These are phyloP conservation scores for Temnopleurus reevesii DNA, from an alignment of 53 echinoderm and acorn worm species.

Conservation along the genomic window DNA sequence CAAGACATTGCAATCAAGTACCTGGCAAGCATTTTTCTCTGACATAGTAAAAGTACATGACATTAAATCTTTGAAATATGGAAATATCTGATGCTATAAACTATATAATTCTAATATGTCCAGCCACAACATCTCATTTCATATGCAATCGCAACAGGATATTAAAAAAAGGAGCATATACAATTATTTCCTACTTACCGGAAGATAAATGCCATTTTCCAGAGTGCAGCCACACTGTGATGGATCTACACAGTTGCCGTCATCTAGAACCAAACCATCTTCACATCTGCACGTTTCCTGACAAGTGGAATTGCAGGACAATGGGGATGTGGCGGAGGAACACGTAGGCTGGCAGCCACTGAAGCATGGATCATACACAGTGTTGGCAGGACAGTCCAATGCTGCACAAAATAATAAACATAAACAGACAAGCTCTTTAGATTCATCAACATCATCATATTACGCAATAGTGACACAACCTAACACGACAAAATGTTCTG, in stretches of 20 bases:
- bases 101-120: neutral
- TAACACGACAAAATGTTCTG: slow-evolving; percentile 43
- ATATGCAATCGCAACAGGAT: no score
- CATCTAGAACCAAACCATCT: slow-evolving; percentile 55
- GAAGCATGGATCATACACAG: slow-evolving; percentile 70
- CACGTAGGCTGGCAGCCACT: slow-evolving; percentile 74
- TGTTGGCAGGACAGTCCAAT: slow-evolving; percentile 63
- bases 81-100: no score
- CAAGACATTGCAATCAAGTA: no score
- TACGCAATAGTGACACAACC: no score
- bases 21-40: neutral
- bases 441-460: no score
- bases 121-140: neutral
- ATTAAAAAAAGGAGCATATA: neutral
- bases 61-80: neutral
- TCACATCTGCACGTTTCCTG: slow-evolving; percentile 66
- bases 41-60: neutral
- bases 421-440: no score
- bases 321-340: neutral
- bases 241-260: slow-evolving; percentile 52
- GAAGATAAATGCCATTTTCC: slow-evolving; percentile 46
- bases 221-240: slow-evolving; percentile 70
- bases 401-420: slow-evolving; percentile 33
- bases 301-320: slow-evolving; percentile 63
- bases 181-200: slow-evolving; percentile 22